Conservation (phyloP, 2,113 vertebrate genomes). For the Ictalurus furcatus region DNA sequence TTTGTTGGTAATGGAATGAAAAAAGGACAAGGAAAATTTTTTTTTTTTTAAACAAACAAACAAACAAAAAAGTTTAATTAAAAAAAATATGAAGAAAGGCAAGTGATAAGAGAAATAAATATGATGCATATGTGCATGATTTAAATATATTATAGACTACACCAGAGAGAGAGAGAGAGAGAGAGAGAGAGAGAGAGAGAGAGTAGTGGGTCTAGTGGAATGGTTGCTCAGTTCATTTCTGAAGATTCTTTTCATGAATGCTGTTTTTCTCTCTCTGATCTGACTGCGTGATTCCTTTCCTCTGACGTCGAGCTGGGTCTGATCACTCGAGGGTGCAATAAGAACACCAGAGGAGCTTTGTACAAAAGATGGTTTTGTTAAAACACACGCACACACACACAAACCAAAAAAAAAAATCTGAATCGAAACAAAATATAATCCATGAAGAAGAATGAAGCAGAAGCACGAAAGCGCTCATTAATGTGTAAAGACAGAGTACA, state of each 20-base stretch:
- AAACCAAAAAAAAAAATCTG: background rate
- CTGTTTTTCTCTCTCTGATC: background rate
- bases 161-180: background rate
- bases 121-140: background rate
- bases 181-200: background rate
- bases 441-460: background rate
- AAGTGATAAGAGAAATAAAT: no score
- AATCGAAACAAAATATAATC: background rate
- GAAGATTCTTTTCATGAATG: background rate
- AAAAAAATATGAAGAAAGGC: background rate
- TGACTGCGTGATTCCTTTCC: background rate
- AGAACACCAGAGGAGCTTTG: background rate
- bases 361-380: background rate
- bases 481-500: background rate
- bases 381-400: background rate
- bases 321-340: slow-evolving; percentile 21
- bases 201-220: background rate
- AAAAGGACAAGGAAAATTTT: background rate
- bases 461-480: background rate
- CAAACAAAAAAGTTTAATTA: background rate
- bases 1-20: background rate
- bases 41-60: background rate
- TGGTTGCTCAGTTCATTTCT: background rate
- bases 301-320: slow-evolving; percentile 6
- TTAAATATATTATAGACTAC: background rate